These are phyloP conservation scores for Chrosomus eos DNA, from an alignment of 2,797 vertebrate genomes.

Conservation along the genomic window DNA sequence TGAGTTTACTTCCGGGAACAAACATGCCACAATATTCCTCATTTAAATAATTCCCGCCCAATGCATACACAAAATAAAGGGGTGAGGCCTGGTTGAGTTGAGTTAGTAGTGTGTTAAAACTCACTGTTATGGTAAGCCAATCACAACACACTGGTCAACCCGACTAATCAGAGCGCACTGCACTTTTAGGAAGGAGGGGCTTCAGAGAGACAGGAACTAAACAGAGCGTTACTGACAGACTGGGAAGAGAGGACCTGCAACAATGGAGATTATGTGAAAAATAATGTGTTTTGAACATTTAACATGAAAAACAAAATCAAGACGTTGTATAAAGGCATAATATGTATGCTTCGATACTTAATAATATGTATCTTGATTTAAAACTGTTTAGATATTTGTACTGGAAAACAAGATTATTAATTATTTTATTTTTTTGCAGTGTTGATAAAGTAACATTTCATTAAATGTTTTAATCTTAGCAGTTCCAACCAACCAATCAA, in stretches of 20 bases:
- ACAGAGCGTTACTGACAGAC: neutral
- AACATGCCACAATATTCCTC: neutral
- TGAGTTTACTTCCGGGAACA: neutral
- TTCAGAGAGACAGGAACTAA: neutral
- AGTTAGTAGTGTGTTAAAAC: neutral
- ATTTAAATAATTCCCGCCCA: neutral
- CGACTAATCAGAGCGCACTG: neutral
- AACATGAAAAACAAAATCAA: neutral
- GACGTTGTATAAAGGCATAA: neutral
- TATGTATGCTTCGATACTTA: neutral
- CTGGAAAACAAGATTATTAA: neutral
- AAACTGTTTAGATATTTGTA: neutral
- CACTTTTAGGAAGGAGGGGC: neutral
- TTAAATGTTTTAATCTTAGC: constrained; percentile 41
- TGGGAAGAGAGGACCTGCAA: neutral
- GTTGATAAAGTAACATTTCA: constrained; percentile 1
- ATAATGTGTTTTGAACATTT: no score
- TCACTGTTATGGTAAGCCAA: neutral
- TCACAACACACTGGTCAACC: neutral
- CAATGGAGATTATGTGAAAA: neutral
- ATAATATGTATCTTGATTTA: neutral
- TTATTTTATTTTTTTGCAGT: neutral
- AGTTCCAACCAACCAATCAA: constrained; percentile 72
- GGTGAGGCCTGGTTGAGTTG: neutral
- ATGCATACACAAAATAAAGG: neutral